Percentiles rank a stretch among this genome's conserved stretches.
Evolutionary conservation across 2,888 invertebrate species (phyloP).

Genomic region (Gastrophysa polygoni): DNA sequence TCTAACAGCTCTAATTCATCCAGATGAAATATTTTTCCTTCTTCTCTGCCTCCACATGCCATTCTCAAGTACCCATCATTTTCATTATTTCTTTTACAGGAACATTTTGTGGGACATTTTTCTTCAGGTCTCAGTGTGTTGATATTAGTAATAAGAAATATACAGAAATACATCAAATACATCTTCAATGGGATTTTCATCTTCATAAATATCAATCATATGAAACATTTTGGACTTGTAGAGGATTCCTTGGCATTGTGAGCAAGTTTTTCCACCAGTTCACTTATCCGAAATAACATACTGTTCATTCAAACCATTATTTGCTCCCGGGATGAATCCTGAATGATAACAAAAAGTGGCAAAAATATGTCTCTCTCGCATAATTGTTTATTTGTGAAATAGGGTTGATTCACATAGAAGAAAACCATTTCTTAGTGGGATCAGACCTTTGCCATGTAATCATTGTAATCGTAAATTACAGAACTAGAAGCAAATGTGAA

Average conservation of each 20-base stretch:
- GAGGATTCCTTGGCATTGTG: background rate
- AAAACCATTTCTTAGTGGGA: too few species aligned
- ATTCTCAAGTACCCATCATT: conserved; percentile 63
- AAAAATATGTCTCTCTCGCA: too few species aligned
- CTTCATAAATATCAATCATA: background rate
- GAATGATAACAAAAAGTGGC: too few species aligned
- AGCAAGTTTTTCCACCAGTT: background rate
- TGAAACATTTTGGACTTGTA: background rate
- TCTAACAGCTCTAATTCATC: conserved; percentile 68
- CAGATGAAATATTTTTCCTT: conserved; percentile 60
- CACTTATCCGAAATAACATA: background rate
- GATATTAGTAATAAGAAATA: background rate
- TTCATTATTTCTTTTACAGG: conserved; percentile 62
- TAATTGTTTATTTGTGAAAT: too few species aligned
- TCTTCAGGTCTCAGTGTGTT: conserved; percentile 14
- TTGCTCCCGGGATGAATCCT: too few species aligned
- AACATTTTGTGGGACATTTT: conserved; percentile 57
- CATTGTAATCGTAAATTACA: too few species aligned
- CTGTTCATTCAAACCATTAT: background rate
- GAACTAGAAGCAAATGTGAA: too few species aligned
- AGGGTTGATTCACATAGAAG: too few species aligned
- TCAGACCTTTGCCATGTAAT: too few species aligned
- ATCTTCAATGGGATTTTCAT: background rate
- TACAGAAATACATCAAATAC: background rate
- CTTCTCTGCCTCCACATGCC: conserved; percentile 66